phyloP scores from a whole-genome alignment of 1,140 invertebrate species.

The Conus betulinus region DNA sequence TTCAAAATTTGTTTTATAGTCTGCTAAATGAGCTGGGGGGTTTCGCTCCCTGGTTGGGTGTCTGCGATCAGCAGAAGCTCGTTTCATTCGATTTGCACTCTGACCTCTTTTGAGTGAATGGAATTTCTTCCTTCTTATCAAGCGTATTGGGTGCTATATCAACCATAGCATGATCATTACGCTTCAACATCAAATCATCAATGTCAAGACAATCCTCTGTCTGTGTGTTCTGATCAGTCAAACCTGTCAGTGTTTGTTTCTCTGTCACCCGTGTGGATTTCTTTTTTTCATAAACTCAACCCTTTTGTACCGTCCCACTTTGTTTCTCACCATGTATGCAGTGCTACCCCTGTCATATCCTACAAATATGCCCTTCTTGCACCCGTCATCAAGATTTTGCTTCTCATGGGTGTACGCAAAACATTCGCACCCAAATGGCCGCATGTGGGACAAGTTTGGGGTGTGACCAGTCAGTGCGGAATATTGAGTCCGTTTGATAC shows the following conservation, averaged over 20 bases:
- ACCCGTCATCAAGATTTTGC: constrained; percentile 47
- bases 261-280: background rate
- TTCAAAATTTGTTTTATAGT: constrained; percentile 25
- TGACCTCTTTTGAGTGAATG: background rate
- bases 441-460: constrained; percentile 41
- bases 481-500: constrained; percentile 17
- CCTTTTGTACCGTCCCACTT: constrained; percentile 32
- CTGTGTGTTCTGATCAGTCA: background rate
- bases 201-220: background rate
- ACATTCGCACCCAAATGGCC: constrained; percentile 39
- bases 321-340: constrained; percentile 39
- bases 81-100: background rate
- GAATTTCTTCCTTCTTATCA: background rate
- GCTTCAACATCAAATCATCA: background rate
- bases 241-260: background rate
- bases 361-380: constrained; percentile 49
- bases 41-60: background rate
- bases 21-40: background rate
- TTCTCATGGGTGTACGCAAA: constrained; percentile 44
- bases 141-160: background rate
- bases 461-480: constrained; percentile 20
- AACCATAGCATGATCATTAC: background rate
- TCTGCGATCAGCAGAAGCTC: constrained; percentile 8
- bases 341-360: constrained; percentile 46
- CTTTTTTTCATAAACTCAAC: constrained; percentile 39